These are phyloP conservation scores for Cyanoderma ruficeps DNA, from an alignment of 2,113 vertebrate genomes.

Conservation along the genomic window DNA sequence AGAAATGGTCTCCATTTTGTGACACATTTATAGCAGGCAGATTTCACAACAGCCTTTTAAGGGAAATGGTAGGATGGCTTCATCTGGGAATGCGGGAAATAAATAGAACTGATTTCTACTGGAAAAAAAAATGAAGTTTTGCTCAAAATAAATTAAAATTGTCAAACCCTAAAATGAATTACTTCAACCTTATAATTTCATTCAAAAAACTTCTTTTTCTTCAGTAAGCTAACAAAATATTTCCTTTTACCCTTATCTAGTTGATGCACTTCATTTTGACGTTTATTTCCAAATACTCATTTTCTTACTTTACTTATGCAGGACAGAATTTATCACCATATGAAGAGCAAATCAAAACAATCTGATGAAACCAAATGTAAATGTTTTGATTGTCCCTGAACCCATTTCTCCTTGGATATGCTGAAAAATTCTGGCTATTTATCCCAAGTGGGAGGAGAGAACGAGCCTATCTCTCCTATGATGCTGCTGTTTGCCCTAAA, in stretches of 20 bases:
- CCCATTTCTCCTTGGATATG: neutral
- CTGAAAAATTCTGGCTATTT: neutral
- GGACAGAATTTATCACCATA: conserved; percentile 1
- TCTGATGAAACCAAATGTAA: neutral
- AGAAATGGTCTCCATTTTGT: conserved; percentile 4
- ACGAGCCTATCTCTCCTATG: fast-evolving
- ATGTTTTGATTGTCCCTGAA: neutral
- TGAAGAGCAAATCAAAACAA: conserved; percentile 19
- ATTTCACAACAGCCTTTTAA: conserved; percentile 10
- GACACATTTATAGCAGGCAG: neutral
- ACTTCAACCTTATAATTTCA: neutral
- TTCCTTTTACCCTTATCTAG: neutral
- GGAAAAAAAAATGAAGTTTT: neutral
- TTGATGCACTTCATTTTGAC: neutral
- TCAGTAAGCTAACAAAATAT: neutral
- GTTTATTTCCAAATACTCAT: conserved; percentile 11
- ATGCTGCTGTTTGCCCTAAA: neutral
- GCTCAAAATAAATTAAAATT: conserved; percentile 26
- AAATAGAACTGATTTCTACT: neutral
- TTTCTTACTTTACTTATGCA: neutral
- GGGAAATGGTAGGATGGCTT: neutral
- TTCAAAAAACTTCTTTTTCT: neutral
- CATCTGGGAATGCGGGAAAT: neutral
- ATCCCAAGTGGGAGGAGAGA: neutral
- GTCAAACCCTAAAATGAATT: neutral